These are phyloP conservation scores for Rhynchotus rufescens DNA, from an alignment of 2,797 vertebrate species.

Conservation along the genomic window DNA sequence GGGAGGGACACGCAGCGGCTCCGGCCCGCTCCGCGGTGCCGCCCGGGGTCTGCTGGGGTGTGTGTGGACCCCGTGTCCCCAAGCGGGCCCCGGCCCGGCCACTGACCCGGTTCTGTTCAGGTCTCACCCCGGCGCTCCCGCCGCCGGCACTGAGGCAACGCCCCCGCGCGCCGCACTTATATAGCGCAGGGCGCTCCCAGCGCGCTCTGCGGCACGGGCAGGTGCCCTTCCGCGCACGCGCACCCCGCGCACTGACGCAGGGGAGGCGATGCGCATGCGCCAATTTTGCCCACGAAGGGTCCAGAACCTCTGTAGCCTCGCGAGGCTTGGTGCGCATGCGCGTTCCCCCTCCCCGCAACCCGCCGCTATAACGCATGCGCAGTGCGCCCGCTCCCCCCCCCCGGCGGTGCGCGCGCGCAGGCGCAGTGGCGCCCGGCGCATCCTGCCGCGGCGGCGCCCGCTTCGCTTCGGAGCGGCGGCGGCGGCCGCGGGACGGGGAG, in stretches of 20 bases:
- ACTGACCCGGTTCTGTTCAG: too few relatives aligned
- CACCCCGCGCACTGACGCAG: accelerated
- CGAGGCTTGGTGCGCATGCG: neutral
- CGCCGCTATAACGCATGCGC: neutral
- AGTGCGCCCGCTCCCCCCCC: neutral
- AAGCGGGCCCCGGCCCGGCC: too few relatives aligned
- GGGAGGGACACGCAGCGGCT: too few relatives aligned
- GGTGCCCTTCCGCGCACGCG: neutral
- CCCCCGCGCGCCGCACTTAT: accelerated
- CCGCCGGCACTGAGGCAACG: neutral
- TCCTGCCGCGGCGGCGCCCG: neutral
- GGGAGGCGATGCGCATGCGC: neutral
- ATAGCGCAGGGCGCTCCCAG: accelerated
- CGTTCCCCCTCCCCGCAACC: accelerated
- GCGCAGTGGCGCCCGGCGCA: neutral
- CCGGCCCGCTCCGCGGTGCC: too few relatives aligned
- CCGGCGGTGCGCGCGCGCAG: neutral
- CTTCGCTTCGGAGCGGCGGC: neutral
- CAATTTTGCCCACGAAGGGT: accelerated
- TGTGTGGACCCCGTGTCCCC: too few relatives aligned
- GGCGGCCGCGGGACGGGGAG: neutral
- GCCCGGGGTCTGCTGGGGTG: too few relatives aligned
- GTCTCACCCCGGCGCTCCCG: too few relatives aligned
- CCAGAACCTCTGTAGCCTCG: accelerated
- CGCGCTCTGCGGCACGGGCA: neutral